phyloP scores from a whole-genome alignment of 2,888 invertebrate genomes.

The Netelia fuscicornis region DNA sequence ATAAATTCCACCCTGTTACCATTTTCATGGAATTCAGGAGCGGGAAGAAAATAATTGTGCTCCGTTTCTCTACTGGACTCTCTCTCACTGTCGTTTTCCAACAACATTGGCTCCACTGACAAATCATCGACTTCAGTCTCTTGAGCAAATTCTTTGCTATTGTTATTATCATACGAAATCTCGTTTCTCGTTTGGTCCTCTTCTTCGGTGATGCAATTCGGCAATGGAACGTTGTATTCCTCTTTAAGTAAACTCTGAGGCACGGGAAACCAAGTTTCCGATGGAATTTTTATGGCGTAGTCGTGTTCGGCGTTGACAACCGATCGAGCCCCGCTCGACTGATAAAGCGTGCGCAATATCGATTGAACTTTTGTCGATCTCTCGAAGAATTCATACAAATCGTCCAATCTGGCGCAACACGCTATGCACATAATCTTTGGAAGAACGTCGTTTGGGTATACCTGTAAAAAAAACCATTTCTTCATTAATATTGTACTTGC shows the following conservation, averaged over 20 bases:
- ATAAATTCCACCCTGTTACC: constrained; percentile 26
- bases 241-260: constrained; percentile 31
- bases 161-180: constrained; percentile 4
- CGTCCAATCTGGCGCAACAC: constrained; percentile 76
- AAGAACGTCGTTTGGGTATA: constrained; percentile 76
- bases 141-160: background rate
- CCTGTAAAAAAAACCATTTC: constrained; percentile 62
- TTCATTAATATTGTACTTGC: background rate
- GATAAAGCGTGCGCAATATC: constrained; percentile 74
- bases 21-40: constrained; percentile 40
- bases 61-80: constrained; percentile 50
- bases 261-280: constrained; percentile 29
- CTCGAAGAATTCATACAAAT: constrained; percentile 77
- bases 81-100: constrained; percentile 24
- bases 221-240: background rate
- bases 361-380: constrained; percentile 76
- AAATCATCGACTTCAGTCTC: constrained; percentile 20
- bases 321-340: constrained; percentile 54
- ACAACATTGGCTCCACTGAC: background rate
- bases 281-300: constrained; percentile 43
- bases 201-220: background rate
- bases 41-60: constrained; percentile 53
- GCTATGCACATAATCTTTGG: constrained; percentile 76
- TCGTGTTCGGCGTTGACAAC: constrained; percentile 39
- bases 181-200: constrained; percentile 11